Percentiles rank a stretch among this genome's conserved stretches.
phyloP scores from a whole-genome alignment of 2,113 vertebrate genomes.

The Panurus biarmicus region DNA sequence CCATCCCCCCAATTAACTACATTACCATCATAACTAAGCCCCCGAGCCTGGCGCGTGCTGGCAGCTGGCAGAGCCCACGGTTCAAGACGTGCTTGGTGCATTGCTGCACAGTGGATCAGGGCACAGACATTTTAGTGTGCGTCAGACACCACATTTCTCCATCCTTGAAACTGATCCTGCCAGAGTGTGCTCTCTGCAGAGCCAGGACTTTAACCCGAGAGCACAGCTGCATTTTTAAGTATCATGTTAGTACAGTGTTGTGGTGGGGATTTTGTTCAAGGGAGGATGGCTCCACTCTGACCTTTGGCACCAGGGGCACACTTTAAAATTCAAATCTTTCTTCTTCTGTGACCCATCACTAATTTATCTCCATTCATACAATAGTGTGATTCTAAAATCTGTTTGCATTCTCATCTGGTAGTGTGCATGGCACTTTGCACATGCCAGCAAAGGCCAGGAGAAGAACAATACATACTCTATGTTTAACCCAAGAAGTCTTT shows the following conservation, averaged over 20 bases:
- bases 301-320: background rate
- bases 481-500: background rate
- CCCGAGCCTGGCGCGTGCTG: background rate
- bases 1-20: background rate
- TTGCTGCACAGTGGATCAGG: background rate
- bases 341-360: background rate
- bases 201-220: constrained; percentile 43
- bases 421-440: background rate
- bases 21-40: background rate
- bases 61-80: background rate
- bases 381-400: background rate
- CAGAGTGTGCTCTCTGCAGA: constrained; percentile 18
- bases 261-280: constrained; percentile 29
- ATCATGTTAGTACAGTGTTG: constrained; percentile 39
- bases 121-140: constrained; percentile 31
- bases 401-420: background rate
- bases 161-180: constrained; percentile 55
- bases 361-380: constrained; percentile 7
- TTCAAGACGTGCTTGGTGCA: background rate
- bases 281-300: constrained; percentile 1
- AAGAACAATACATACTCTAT: background rate
- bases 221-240: constrained; percentile 43
- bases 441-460: background rate
- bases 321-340: constrained; percentile 33
- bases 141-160: constrained; percentile 48